A percentile compares a stretch with the other conserved stretches of the same genome.
These are phyloP conservation scores for Luperina nickerlii DNA, from an alignment of 2,888 invertebrate species.

Conservation along the genomic window DNA sequence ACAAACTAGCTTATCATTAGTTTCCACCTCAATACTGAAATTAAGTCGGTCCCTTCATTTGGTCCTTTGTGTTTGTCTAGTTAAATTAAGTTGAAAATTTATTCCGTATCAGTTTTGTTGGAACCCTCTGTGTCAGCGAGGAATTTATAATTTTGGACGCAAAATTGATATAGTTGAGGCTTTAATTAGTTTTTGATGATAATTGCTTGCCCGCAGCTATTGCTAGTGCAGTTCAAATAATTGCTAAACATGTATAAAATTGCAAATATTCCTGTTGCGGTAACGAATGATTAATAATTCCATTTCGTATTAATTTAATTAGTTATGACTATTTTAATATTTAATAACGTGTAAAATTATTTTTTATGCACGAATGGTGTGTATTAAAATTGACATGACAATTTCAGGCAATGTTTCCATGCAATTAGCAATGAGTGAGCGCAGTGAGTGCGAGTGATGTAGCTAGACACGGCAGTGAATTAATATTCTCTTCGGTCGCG, in stretches of 20 bases:
- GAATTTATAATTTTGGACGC: constrained; percentile 87
- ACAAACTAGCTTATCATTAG: constrained; percentile 87
- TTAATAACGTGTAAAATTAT: neutral
- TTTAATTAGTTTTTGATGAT: constrained; percentile 83
- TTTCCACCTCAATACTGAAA: constrained; percentile 88
- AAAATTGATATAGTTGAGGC: constrained; percentile 80
- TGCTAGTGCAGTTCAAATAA: constrained; percentile 64
- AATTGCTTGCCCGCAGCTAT: constrained; percentile 68
- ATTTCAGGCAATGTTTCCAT: constrained; percentile 65
- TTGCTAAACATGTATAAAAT: constrained; percentile 50
- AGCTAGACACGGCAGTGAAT: constrained; percentile 77
- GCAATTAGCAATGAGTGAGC: constrained; percentile 71
- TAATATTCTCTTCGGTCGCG: constrained; percentile 81
- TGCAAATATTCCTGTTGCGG: constrained; percentile 41
- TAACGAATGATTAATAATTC: constrained; percentile 48
- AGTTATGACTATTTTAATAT: constrained; percentile 48
- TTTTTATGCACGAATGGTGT: constrained; percentile 1
- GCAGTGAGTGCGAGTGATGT: constrained; percentile 77
- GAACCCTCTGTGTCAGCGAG: constrained; percentile 85
- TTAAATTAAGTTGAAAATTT: constrained; percentile 91
- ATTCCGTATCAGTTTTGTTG: constrained; percentile 86
- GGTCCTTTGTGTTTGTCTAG: constrained; percentile 88
- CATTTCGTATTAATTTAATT: constrained; percentile 52
- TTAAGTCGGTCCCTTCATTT: constrained; percentile 85
- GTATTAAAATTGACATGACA: constrained; percentile 35